These are phyloP conservation scores for Lucilia sericata DNA, from an alignment of 1,140 invertebrate species.

Conservation along the genomic window DNA sequence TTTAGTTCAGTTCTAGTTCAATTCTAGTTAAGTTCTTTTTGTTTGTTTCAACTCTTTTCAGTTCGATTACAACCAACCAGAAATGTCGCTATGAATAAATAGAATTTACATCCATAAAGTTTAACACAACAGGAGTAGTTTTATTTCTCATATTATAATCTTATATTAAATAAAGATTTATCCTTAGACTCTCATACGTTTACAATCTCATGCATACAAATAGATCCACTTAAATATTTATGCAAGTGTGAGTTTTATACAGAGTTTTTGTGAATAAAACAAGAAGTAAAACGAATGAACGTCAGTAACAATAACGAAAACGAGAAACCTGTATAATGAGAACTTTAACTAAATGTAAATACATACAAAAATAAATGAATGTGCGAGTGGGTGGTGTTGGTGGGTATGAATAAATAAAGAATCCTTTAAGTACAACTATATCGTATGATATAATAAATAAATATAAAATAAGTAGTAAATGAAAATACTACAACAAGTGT, in stretches of 20 bases:
- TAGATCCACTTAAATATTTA: neutral
- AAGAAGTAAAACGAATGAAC: neutral
- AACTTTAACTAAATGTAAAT: too few relatives aligned
- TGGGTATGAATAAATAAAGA: neutral
- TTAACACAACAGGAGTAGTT: neutral
- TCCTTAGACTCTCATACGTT: neutral
- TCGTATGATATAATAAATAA: too few relatives aligned
- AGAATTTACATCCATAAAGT: neutral
- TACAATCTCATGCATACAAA: neutral
- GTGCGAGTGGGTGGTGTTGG: too few relatives aligned
- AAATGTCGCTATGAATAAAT: neutral
- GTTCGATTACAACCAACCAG: neutral
- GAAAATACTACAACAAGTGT: too few relatives aligned
- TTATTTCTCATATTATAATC: constrained; percentile 11
- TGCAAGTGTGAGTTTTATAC: neutral
- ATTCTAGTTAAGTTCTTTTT: too few relatives aligned
- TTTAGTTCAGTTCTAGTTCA: too few relatives aligned
- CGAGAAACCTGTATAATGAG: neutral
- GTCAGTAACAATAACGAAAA: neutral
- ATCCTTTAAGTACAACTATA: neutral
- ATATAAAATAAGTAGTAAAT: too few relatives aligned
- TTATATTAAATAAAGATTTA: constrained; percentile 13
- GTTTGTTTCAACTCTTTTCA: neutral
- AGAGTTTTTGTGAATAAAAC: neutral
- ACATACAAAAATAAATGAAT: too few relatives aligned